Evolutionary conservation across 2,797 vertebrate genomes (phyloP).

Genomic region (Gymnopithys bicolor): DNA sequence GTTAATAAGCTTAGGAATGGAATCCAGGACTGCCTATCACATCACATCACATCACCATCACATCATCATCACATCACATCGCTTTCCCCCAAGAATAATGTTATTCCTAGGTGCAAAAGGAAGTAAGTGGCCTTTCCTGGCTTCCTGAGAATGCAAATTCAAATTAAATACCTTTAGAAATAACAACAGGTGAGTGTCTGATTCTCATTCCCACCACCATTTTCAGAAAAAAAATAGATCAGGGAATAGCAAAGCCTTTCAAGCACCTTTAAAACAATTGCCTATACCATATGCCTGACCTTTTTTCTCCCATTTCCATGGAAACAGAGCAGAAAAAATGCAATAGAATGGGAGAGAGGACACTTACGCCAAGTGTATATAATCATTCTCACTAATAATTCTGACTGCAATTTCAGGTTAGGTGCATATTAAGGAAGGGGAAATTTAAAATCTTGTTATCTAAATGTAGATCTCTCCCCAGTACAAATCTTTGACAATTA

Average conservation of each 20-base stretch:
- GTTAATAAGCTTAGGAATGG: not conserved
- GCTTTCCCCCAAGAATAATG: not conserved
- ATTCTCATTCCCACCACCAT: not conserved
- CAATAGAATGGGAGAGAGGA: not conserved
- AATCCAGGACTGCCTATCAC: not conserved
- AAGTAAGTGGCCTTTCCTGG: not conserved
- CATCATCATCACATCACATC: not conserved
- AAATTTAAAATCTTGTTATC: not conserved
- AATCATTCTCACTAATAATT: not conserved
- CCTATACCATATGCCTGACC: not conserved
- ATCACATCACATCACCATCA: not conserved
- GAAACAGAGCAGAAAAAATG: conserved; percentile 1
- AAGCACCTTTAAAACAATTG: conserved; percentile 16
- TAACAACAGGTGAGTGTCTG: not conserved
- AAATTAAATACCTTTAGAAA: not conserved
- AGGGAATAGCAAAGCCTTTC: not conserved
- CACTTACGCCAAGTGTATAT: not conserved
- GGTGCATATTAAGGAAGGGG: not conserved
- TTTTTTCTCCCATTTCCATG: conserved; percentile 7
- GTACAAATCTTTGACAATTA: not conserved
- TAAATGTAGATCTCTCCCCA: not conserved
- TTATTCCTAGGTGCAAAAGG: not conserved
- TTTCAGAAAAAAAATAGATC: not conserved
- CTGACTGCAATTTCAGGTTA: not conserved
- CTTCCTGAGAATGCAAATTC: not conserved